Conservation (phyloP, 2,888 invertebrate species). For the Isotomurus palustris region DNA sequence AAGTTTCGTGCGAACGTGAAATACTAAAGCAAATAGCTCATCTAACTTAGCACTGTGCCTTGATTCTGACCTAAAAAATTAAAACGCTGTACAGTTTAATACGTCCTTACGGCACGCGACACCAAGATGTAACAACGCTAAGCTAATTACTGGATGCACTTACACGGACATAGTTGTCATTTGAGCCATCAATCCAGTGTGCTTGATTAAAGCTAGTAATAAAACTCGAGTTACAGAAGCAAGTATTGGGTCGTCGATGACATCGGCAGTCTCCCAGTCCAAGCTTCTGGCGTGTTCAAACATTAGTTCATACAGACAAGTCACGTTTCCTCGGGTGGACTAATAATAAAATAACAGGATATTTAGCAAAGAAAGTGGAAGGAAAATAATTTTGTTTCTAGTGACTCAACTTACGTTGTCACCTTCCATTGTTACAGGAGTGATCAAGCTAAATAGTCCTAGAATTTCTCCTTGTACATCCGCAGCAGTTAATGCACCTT, state of each 20-base stretch:
- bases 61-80: slow-evolving; percentile 32
- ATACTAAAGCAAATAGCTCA: slow-evolving; percentile 45
- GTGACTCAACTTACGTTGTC: neutral
- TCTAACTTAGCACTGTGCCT: slow-evolving; percentile 43
- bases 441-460: slow-evolving; percentile 36
- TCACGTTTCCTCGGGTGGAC: slow-evolving; percentile 15
- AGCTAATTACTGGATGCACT: no score
- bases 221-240: slow-evolving; percentile 54
- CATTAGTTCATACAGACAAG: slow-evolving; percentile 50
- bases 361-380: neutral
- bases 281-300: slow-evolving; percentile 51
- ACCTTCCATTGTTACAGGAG: slow-evolving; percentile 23
- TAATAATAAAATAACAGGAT: neutral
- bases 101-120: no score
- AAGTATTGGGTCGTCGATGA: slow-evolving; percentile 52
- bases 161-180: slow-evolving; percentile 50
- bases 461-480: slow-evolving; percentile 22
- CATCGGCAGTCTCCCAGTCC: slow-evolving; percentile 56
- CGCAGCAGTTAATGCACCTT: slow-evolving; percentile 13
- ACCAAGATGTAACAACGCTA: no score
- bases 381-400: no score
- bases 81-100: no score
- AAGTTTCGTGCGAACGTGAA: slow-evolving; percentile 45
- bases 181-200: slow-evolving; percentile 54
- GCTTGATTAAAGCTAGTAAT: slow-evolving; percentile 55